Conservation (phyloP, 1,140 invertebrate genomes). For the Caenorhabditis brenneri region DNA sequence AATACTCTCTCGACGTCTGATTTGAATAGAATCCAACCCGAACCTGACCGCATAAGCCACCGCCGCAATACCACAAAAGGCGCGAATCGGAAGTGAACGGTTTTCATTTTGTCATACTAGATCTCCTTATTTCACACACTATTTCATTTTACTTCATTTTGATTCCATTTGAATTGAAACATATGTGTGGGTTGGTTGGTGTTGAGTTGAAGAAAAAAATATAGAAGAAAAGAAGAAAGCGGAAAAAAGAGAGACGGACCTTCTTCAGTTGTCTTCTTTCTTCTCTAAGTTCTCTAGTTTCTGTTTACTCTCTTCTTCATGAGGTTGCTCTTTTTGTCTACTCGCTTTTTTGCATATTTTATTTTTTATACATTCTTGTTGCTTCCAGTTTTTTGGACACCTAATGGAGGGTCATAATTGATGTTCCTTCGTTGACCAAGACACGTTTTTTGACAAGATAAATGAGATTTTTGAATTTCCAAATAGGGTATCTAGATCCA, state of each 20-base stretch:
- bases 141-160: constrained; percentile 1
- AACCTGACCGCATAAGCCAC: constrained; percentile 31
- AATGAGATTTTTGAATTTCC: no score
- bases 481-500: no score
- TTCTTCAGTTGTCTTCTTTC: neutral
- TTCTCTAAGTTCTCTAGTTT: neutral
- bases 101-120: neutral
- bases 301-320: neutral
- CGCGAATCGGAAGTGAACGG: constrained; percentile 40
- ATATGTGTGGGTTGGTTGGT: constrained; percentile 26
- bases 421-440: no score
- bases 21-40: constrained; percentile 1
- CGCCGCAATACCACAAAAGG: constrained; percentile 27
- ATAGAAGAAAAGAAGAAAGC: neutral
- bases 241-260: neutral
- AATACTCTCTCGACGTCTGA: neutral
- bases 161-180: constrained; percentile 36
- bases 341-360: constrained; percentile 11
- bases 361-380: constrained; percentile 2
- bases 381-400: neutral
- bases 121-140: neutral
- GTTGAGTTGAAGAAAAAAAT: constrained; percentile 34
- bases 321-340: neutral
- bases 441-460: no score
- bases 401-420: neutral